Base-by-base conservation (phyloP, 2,888 invertebrate genomes). In the Coronaproctus castanopsis region DNA sequence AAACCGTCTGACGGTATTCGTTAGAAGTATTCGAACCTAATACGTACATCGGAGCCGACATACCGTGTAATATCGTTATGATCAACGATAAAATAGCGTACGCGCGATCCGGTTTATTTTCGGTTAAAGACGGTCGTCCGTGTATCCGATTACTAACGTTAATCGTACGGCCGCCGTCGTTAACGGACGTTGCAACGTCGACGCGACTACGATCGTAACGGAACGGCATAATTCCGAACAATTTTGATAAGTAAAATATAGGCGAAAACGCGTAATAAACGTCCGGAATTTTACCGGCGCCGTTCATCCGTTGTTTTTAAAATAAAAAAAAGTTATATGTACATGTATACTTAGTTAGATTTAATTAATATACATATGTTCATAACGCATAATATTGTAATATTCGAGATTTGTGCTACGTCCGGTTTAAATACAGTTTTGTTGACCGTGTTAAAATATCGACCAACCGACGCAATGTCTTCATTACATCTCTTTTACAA, bases 191-290 rank as follows among this genome's bases (percentile, higher is more conserved):
- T 18, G 19, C 54, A 21, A 54, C 54, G n/a, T 24, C 21, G 3
- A 21, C 2, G 5, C n/a, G 19, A 2, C 21, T 18, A 19, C 22
- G n/a, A 22, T 10, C 8, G 54, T n/a, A 20, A 5, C 8, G 5
- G 36, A 62, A 22, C 0, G 64, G 64, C 61, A 64, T 62, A 14
- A 64, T 63, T 19, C 61, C 64, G 23, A 64, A 63, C 19, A 62
- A 19, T 20, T 61, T 58, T 2, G 63, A 62, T 23, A 64, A 21
- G 3, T 54, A 24, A 20, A 59, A 63, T 1, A 64, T 60, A 1
- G 22, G 49, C 2, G 57, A 48, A 24, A 64, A 62, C 10, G 63
- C 57, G 36, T 51, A 54, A 24, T 57, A 60, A 8, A 63, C 53
- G 14, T 55, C 57, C 2, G 62, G 53, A 24, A 53, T 58, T 36